Evolutionary conservation across 1,140 invertebrate genomes (phyloP).

Genomic region (Halictus rubicundus): DNA sequence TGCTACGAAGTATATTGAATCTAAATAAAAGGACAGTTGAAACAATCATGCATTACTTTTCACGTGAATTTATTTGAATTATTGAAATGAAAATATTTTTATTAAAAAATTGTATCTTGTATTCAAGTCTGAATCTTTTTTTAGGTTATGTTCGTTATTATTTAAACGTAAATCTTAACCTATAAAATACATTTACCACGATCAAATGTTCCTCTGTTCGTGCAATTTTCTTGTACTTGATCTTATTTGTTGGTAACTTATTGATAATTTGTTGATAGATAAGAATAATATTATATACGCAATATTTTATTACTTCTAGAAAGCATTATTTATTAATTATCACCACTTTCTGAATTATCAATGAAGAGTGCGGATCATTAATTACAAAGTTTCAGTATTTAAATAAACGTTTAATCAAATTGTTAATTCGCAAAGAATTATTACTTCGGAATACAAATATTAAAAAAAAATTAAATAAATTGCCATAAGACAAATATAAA

Average conservation of each 20-base stretch:
- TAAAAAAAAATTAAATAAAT: neutral
- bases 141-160: neutral
- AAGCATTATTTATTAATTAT: neutral
- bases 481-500: neutral
- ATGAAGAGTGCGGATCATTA: neutral
- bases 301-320: neutral
- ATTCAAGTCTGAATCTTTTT: neutral
- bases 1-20: constrained; percentile 4
- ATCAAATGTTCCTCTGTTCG: neutral
- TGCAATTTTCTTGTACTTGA: too few relatives aligned
- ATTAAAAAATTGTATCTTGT: neutral
- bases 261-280: too few relatives aligned
- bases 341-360: neutral
- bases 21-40: neutral
- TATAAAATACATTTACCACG: neutral
- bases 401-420: neutral
- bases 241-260: too few relatives aligned
- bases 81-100: neutral
- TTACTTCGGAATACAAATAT: neutral
- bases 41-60: too few relatives aligned
- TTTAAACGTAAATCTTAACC: neutral
- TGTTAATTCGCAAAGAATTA: neutral
- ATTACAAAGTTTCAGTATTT: neutral
- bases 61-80: neutral
- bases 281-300: too few relatives aligned